A percentile compares a stretch with the other conserved stretches of the same genome.
phyloP scores from a whole-genome alignment of 2,888 invertebrate genomes.

The Hydroisotoma schaefferi region DNA sequence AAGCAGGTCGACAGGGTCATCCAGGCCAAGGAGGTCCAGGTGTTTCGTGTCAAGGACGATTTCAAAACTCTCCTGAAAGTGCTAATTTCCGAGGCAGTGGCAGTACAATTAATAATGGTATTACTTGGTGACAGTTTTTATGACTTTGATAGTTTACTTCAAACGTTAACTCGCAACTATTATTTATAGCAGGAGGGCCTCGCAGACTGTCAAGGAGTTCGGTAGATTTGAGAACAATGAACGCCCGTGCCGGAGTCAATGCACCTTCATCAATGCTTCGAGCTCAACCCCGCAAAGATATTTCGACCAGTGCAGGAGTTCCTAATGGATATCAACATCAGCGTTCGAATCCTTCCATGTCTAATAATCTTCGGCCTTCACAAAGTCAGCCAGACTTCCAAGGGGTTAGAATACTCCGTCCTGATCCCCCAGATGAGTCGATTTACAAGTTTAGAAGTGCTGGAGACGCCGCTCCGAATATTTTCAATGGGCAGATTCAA shows the following conservation, averaged over 20 bases:
- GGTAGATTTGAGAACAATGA: slow-evolving; percentile 27
- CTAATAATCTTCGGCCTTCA: not conserved
- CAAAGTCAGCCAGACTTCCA: not conserved
- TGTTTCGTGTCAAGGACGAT: too few species aligned
- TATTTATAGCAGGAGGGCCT: slow-evolving; percentile 16
- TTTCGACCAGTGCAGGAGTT: not conserved
- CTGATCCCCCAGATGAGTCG: slow-evolving; percentile 30
- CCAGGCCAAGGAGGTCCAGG: too few species aligned
- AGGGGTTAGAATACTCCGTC: slow-evolving; percentile 10
- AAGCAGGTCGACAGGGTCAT: not conserved
- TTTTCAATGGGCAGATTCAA: slow-evolving; percentile 20
- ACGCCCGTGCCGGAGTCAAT: not conserved
- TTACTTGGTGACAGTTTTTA: not conserved
- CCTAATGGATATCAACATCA: not conserved
- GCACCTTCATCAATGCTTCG: not conserved
- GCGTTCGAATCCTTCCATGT: not conserved
- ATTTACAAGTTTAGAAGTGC: slow-evolving; percentile 44
- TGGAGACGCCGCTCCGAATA: too few species aligned
- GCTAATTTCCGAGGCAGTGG: too few species aligned
- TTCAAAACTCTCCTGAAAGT: too few species aligned
- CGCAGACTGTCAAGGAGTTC: slow-evolving; percentile 39
- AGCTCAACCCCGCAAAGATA: not conserved
- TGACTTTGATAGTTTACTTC: not conserved
- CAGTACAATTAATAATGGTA: not conserved
- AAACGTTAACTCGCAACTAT: not conserved